phyloP scores from a whole-genome alignment of 1,140 invertebrate genomes.

The Temnothorax curvispinosus region DNA sequence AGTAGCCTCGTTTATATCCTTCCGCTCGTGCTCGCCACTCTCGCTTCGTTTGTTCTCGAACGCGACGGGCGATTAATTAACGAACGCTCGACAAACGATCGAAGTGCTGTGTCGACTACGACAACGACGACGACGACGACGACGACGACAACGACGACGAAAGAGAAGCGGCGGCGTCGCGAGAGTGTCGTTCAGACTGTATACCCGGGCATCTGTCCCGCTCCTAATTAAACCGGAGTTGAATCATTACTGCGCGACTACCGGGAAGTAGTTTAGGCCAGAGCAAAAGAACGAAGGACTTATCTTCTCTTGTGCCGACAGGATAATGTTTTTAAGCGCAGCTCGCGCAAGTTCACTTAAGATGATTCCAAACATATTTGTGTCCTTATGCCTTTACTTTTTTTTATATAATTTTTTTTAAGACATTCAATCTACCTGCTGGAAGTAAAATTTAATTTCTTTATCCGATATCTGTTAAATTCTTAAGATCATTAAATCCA shows the following conservation, averaged over 20 bases:
- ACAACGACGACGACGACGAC: slow-evolving; percentile 10
- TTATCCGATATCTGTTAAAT: not conserved
- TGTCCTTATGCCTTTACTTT: not conserved
- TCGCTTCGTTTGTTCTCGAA: slow-evolving; percentile 56
- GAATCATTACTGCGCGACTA: slow-evolving; percentile 71
- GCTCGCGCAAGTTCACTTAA: slow-evolving; percentile 44
- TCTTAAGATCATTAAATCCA: not conserved
- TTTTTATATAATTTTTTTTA: not conserved
- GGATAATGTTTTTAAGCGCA: slow-evolving; percentile 58
- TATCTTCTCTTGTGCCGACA: slow-evolving; percentile 1
- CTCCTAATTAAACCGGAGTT: slow-evolving; percentile 72
- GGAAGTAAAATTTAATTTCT: not conserved
- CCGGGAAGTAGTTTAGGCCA: slow-evolving; percentile 34
- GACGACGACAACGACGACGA: not conserved
- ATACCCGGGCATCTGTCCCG: slow-evolving; percentile 50
- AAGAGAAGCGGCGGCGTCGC: slow-evolving; percentile 14
- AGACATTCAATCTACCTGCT: too few species aligned
- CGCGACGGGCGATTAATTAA: slow-evolving; percentile 58
- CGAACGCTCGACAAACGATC: slow-evolving; percentile 60
- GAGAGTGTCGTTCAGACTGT: slow-evolving; percentile 45
- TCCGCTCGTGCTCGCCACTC: slow-evolving; percentile 23
- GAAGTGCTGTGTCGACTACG: slow-evolving; percentile 51
- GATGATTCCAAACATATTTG: not conserved
- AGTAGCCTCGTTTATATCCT: slow-evolving; percentile 53
- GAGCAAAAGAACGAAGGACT: slow-evolving; percentile 26